phyloP scores from a whole-genome alignment of 2,113 vertebrate species.

The Chloropsis hardwickii region DNA sequence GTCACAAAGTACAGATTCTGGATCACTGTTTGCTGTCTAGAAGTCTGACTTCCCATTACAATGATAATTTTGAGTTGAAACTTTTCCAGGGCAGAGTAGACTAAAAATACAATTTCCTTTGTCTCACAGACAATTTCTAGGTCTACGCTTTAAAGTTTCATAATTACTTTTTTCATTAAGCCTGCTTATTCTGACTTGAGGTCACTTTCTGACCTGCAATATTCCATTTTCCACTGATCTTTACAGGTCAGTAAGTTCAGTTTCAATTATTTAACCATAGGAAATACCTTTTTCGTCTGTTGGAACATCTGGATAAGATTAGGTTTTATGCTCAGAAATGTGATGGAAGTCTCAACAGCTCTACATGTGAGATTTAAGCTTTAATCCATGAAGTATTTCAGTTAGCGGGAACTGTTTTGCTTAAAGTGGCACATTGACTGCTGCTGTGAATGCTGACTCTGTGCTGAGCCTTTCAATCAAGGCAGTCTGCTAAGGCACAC shows the following conservation, averaged over 20 bases:
- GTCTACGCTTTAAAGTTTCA: not conserved
- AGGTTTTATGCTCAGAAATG: not conserved
- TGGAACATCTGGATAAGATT: not conserved
- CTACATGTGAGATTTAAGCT: not conserved
- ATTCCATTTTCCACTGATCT: not conserved
- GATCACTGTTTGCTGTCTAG: fast-evolving
- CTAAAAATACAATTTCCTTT: not conserved
- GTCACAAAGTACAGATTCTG: not conserved
- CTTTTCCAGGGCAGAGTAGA: not conserved
- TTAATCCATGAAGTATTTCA: not conserved
- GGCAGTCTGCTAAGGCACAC: not conserved
- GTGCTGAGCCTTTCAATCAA: not conserved
- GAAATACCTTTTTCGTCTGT: not conserved
- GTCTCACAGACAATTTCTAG: not conserved
- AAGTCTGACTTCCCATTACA: not conserved
- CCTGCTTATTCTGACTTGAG: not conserved
- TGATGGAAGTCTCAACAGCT: not conserved
- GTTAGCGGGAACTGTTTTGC: not conserved
- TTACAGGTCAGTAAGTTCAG: not conserved
- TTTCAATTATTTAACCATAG: not conserved
- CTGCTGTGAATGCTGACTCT: not conserved
- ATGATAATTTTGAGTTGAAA: not conserved
- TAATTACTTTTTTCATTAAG: not conserved
- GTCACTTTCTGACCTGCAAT: not conserved
- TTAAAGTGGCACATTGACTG: not conserved